Base-by-base conservation (phyloP, 2,888 invertebrate genomes). In the Cataglyphis altisquamis region DNA sequence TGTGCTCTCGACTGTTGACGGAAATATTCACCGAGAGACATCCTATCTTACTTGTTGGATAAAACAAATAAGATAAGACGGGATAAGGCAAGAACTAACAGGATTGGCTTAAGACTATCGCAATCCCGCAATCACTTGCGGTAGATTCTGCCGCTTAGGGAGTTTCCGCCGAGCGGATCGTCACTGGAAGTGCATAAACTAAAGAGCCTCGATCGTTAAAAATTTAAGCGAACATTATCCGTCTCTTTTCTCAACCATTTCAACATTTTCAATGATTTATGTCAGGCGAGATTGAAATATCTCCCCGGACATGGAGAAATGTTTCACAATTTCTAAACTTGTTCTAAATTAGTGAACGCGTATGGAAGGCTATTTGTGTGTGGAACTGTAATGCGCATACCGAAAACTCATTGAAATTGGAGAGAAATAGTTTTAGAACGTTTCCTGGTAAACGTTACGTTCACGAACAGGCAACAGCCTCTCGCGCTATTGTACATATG, bases 41-140 rank as follows among this genome's bases (percentile, higher is more conserved):
- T 72, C 72, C 60, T 60, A 21, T 60, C 72, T 36, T 70, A 32
- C 57, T 18, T 80, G 45, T 72, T 45, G 45, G 78, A 72, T 80
- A 72, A 45, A 80, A 57, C 72, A 45, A 60, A 80, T 70, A 80
- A 80, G 78, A 80, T 80, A 80, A 80, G 78, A 80, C 36, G 72
- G 60, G 67, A 67, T 80, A 60, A 80, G 78, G 60, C 78, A 29
- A 72, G 72, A 60, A 70, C 78, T 78, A 78, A 78, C 78, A 80
- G 72, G 70, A 72, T 80, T 72, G 78, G 72, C 78, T 72, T 60
- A 80, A 80, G 78, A 80, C 78, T 80, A 72, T 72, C 72, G 72
- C 78, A 72, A 80, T 72, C 72, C 60, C 60, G 78, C 72, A 80
- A 80, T 80, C 45, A 80, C 78, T 80, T 80, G 45, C 45, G 39